These are phyloP conservation scores for Tigriopus japonicus DNA, from an alignment of 1,140 invertebrate species.

Conservation along the genomic window DNA sequence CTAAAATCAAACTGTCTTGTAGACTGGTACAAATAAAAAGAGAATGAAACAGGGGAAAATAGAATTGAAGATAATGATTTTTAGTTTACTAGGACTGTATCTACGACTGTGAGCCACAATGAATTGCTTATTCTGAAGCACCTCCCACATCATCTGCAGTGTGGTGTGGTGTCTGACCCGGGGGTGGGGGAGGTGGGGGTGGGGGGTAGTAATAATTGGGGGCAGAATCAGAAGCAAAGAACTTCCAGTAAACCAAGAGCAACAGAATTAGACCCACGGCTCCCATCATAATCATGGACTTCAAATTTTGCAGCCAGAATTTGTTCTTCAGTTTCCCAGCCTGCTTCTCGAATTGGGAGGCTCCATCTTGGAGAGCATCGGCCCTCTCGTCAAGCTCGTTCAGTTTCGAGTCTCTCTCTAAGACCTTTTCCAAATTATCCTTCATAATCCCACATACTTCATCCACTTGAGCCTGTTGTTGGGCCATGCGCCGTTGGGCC, in stretches of 20 bases:
- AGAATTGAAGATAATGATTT: too few species aligned
- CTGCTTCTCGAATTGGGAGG: conserved; percentile 92
- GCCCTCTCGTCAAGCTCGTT: conserved; percentile 60
- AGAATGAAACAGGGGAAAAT: too few species aligned
- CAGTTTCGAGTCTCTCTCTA: conserved; percentile 93
- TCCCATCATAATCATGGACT: conserved; percentile 37
- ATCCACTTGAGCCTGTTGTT: conserved; percentile 94
- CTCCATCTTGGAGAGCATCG: conserved; percentile 87
- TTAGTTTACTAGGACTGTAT: too few species aligned
- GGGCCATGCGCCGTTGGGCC: conserved; percentile 78
- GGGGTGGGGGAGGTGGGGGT: neutral
- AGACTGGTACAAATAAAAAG: too few species aligned
- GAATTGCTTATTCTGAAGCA: too few species aligned
- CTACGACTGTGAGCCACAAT: too few species aligned
- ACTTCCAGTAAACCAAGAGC: conserved; percentile 7
- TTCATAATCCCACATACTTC: conserved; percentile 96
- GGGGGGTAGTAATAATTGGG: conserved; percentile 1
- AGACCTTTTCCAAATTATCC: conserved; percentile 95
- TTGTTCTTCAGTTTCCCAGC: conserved; percentile 93
- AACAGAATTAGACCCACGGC: conserved; percentile 6
- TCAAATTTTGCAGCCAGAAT: conserved; percentile 95
- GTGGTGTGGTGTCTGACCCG: neutral
- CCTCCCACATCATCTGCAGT: too few species aligned
- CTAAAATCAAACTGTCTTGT: too few species aligned
- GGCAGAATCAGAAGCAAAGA: neutral